Evolutionary conservation across 1,140 invertebrate species (phyloP).

Genomic region (Microvelia longipes): DNA sequence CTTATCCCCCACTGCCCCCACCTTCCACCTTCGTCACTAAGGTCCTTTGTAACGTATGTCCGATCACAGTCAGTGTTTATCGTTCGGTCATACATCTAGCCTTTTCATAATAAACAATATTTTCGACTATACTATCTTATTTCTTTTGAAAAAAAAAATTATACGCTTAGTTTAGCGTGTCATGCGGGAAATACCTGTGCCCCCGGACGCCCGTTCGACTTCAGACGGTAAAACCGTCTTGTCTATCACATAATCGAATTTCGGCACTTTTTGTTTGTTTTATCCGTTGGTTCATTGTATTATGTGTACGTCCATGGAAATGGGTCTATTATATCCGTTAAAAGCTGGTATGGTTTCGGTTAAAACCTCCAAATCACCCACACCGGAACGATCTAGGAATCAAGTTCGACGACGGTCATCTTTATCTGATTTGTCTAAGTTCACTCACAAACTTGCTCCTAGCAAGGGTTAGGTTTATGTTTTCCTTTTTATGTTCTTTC

Average conservation of each 20-base stretch:
- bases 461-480: neutral
- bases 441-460: conserved; percentile 27
- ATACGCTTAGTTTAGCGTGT: neutral
- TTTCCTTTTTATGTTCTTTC: conserved; percentile 24
- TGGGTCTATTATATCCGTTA: conserved; percentile 41
- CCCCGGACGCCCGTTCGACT: neutral
- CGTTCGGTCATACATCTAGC: neutral
- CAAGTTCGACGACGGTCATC: conserved; percentile 49
- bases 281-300: neutral
- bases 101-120: too few relatives aligned
- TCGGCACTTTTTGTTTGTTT: neutral
- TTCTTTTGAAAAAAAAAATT: neutral
- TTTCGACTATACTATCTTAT: too few relatives aligned
- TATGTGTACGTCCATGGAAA: conserved; percentile 30
- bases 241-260: neutral
- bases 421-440: conserved; percentile 51
- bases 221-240: neutral
- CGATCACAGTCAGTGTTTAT: neutral
- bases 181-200: neutral
- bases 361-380: conserved; percentile 32
- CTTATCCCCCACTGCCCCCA: too few relatives aligned
- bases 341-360: conserved; percentile 41
- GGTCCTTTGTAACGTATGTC: neutral
- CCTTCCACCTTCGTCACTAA: too few relatives aligned
- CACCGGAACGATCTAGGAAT: conserved; percentile 22